phyloP scores from a whole-genome alignment of 2,113 vertebrate genomes.

The Pedetes capensis region DNA sequence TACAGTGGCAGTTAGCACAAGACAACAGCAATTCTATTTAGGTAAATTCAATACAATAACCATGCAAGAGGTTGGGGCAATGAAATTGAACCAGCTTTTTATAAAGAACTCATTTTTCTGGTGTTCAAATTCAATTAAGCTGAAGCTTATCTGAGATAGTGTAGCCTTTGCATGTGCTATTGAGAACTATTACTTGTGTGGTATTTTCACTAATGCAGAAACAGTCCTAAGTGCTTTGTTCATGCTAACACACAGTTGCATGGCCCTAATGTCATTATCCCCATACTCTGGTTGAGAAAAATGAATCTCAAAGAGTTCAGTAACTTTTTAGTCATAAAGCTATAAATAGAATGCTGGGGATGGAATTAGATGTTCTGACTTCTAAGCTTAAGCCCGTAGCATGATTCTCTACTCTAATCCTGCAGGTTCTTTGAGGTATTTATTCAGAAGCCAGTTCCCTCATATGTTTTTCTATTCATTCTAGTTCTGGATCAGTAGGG shows the following conservation, averaged over 20 bases:
- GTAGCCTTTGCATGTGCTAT: background rate
- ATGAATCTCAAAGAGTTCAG: background rate
- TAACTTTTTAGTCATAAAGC: background rate
- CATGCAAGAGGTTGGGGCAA: background rate
- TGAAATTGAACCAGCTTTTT: background rate
- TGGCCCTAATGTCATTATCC: no score
- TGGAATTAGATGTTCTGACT: background rate
- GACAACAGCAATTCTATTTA: background rate
- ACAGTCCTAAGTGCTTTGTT: background rate
- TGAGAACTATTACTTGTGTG: background rate
- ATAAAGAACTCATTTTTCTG: background rate
- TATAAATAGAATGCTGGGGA: background rate
- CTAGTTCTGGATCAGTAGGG: background rate
- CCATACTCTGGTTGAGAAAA: background rate
- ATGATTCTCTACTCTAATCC: background rate
- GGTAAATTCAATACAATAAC: background rate
- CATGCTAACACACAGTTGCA: background rate
- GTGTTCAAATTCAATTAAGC: background rate
- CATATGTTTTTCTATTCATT: background rate
- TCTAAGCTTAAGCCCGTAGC: background rate
- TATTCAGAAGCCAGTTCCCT: background rate
- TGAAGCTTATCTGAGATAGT: background rate
- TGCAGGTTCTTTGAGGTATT: background rate
- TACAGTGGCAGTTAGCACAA: background rate
- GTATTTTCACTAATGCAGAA: background rate